Conservation (phyloP, 2,113 vertebrate genomes). For the Diphyllodes magnificus region DNA sequence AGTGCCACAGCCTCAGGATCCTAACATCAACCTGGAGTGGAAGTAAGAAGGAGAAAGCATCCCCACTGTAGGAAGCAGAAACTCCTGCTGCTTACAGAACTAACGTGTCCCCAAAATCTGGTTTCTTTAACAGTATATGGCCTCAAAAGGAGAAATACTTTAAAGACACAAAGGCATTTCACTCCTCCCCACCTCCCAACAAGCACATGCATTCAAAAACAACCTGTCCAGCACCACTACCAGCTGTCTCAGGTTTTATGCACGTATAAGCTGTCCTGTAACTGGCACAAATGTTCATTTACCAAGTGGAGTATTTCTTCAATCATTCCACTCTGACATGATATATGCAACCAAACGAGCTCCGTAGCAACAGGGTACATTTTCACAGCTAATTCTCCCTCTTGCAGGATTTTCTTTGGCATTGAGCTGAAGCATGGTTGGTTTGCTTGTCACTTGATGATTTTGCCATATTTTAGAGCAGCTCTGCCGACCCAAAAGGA, state of each 20-base stretch:
- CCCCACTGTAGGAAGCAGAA: background rate
- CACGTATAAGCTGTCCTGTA: background rate
- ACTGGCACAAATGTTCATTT: background rate
- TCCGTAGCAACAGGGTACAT: background rate
- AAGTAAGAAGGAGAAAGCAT: background rate
- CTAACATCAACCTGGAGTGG: background rate
- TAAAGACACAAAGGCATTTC: background rate
- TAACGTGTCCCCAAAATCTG: background rate
- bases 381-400: background rate
- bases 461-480: background rate
- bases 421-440: background rate
- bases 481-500: background rate
- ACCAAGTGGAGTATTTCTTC: background rate
- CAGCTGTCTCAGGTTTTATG: background rate
- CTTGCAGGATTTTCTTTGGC: slow-evolving; percentile 6
- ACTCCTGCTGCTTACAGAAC: background rate
- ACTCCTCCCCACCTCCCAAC: background rate
- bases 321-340: background rate
- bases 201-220: background rate
- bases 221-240: background rate
- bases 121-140: background rate
- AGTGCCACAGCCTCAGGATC: background rate
- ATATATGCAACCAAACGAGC: background rate
- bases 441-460: background rate
- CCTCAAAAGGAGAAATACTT: background rate